Evolutionary conservation across 2,113 vertebrate species (phyloP).

Genomic region (Suncus etruscus): DNA sequence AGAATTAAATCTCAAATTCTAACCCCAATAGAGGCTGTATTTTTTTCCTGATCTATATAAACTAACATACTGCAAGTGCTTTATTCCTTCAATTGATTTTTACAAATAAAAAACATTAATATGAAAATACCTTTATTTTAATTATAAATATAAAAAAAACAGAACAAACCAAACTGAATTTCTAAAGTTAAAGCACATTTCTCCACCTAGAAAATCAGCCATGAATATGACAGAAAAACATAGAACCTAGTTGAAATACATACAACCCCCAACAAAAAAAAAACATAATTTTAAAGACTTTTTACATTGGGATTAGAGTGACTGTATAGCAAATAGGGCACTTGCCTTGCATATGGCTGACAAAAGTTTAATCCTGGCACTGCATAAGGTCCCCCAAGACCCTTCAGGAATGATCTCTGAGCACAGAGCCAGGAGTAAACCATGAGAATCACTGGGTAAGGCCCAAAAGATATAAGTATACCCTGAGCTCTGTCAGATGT

Average conservation of each 20-base stretch:
- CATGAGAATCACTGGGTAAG: too few species aligned
- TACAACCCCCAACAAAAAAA: neutral
- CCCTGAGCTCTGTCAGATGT: too few species aligned
- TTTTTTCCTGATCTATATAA: neutral
- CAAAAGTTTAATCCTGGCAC: too few species aligned
- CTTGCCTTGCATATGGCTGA: too few species aligned
- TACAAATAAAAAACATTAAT: neutral
- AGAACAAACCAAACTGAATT: slow-evolving; percentile 15
- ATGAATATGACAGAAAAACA: neutral
- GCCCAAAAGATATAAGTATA: too few species aligned
- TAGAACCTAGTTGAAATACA: neutral
- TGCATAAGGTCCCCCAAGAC: too few species aligned
- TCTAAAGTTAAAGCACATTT: neutral
- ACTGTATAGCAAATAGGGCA: too few species aligned
- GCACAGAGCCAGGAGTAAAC: too few species aligned
- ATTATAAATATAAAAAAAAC: slow-evolving; percentile 15
- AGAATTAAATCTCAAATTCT: neutral
- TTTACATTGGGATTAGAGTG: too few species aligned
- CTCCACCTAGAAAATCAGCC: neutral
- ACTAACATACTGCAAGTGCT: slow-evolving; percentile 38
- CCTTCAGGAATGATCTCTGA: too few species aligned
- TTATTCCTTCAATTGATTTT: neutral
- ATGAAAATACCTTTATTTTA: neutral
- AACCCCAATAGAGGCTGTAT: neutral
- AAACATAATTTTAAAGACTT: neutral